phyloP scores from a whole-genome alignment of 2,888 invertebrate genomes.

The Eurois occulta region DNA sequence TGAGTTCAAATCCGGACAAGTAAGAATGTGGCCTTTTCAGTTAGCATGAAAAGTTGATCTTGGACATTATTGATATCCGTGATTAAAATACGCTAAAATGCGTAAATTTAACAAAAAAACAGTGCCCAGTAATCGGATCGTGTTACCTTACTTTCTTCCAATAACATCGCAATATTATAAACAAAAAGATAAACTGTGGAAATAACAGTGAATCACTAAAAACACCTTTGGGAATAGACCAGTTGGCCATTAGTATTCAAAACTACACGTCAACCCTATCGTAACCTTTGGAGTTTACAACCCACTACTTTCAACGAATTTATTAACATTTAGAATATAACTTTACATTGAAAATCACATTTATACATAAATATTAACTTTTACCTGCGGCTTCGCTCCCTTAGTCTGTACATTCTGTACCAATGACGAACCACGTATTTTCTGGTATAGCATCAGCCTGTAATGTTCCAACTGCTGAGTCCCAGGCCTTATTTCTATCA shows the following conservation, averaged over 20 bases:
- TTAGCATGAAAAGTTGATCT: neutral
- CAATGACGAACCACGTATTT: no score
- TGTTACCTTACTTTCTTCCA: no score
- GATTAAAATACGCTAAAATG: no score
- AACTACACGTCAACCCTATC: neutral
- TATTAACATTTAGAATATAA: slow-evolving; percentile 12
- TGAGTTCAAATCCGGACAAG: neutral
- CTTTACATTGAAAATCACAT: slow-evolving; percentile 10
- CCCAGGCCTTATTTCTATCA: no score
- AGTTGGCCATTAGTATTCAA: slow-evolving; percentile 18
- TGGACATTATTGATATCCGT: neutral
- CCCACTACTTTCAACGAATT: slow-evolving; percentile 11
- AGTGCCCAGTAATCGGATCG: neutral
- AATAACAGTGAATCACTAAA: neutral
- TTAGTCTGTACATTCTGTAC: no score
- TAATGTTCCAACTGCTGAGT: no score
- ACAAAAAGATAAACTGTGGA: neutral
- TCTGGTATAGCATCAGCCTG: no score
- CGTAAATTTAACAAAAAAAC: neutral
- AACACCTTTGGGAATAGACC: slow-evolving; percentile 17
- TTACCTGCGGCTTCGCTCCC: no score
- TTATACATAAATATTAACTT: neutral
- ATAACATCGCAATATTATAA: neutral
- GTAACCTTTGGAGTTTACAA: slow-evolving; percentile 3
- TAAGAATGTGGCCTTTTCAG: neutral